Percentiles rank a stretch among this genome's conserved stretches.
phyloP scores from a whole-genome alignment of 2,797 vertebrate species.

The Florisuga fusca region DNA sequence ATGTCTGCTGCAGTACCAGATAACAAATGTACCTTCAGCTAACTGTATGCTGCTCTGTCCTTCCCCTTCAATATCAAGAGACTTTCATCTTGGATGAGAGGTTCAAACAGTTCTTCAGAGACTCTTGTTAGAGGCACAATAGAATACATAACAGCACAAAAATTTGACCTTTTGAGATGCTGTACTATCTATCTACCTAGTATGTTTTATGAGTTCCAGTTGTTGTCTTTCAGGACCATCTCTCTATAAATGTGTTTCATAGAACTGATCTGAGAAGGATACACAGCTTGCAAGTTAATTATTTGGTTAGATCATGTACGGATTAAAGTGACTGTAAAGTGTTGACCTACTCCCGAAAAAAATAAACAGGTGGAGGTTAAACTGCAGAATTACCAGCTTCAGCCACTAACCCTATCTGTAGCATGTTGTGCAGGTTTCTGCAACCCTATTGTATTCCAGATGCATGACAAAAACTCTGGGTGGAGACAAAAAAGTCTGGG shows the following conservation, averaged over 20 bases:
- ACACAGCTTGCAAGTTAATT: neutral
- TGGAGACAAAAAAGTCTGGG: neutral
- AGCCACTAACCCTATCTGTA: neutral
- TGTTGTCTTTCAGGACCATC: neutral
- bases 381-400: neutral
- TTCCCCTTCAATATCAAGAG: neutral
- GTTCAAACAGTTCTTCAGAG: neutral
- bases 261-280: neutral
- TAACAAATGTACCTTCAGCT: neutral
- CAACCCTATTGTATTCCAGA: neutral
- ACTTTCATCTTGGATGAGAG: neutral
- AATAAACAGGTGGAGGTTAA: neutral
- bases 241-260: neutral
- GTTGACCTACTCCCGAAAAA: neutral
- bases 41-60: neutral
- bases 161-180: neutral
- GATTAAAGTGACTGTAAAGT: slow-evolving; percentile 3
- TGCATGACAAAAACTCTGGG: neutral
- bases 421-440: neutral
- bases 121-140: neutral
- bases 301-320: neutral
- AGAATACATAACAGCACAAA: neutral
- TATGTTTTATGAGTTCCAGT: neutral
- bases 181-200: neutral
- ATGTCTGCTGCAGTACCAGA: neutral